Conservation (phyloP, 2,888 invertebrate genomes). For the Encarsia formosa region DNA sequence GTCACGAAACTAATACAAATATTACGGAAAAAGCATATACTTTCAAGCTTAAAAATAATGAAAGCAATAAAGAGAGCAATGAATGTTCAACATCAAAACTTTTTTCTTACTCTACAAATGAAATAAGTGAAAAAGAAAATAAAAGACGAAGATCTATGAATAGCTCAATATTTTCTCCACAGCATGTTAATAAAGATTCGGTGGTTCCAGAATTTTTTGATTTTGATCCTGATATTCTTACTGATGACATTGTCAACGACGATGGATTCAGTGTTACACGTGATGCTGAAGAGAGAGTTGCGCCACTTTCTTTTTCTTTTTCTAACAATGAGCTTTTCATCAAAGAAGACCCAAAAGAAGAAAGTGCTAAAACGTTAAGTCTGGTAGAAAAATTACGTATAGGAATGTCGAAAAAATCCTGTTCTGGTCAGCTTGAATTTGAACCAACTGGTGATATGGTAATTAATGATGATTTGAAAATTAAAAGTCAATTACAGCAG, state of each 20-base stretch:
- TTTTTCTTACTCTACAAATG: no score
- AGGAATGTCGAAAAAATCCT: conserved; percentile 66
- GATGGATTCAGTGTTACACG: conserved; percentile 63
- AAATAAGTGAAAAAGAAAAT: conserved; percentile 37
- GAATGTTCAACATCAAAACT: no score
- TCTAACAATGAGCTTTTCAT: conserved; percentile 65
- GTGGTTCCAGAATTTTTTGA: conserved; percentile 62
- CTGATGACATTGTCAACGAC: conserved; percentile 59
- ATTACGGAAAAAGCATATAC: no score
- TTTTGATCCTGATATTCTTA: conserved; percentile 59
- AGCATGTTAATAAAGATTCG: conserved; percentile 55
- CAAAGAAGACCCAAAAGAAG: conserved; percentile 77
- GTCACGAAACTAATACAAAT: no score
- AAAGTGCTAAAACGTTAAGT: conserved; percentile 75
- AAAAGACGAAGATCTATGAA: conserved; percentile 50
- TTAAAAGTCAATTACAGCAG: conserved; percentile 20
- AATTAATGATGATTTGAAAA: conserved; percentile 2
- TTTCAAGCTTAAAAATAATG: no score
- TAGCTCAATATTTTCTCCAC: conserved; percentile 70
- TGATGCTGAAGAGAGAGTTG: conserved; percentile 59
- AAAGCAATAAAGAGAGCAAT: no score
- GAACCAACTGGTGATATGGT: conserved; percentile 5
- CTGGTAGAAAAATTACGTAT: conserved; percentile 78
- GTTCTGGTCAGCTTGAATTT: conserved; percentile 54
- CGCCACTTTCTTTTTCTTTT: conserved; percentile 58